Base-by-base conservation (phyloP, 2,888 invertebrate species). In the Meghimatium bilineatum region DNA sequence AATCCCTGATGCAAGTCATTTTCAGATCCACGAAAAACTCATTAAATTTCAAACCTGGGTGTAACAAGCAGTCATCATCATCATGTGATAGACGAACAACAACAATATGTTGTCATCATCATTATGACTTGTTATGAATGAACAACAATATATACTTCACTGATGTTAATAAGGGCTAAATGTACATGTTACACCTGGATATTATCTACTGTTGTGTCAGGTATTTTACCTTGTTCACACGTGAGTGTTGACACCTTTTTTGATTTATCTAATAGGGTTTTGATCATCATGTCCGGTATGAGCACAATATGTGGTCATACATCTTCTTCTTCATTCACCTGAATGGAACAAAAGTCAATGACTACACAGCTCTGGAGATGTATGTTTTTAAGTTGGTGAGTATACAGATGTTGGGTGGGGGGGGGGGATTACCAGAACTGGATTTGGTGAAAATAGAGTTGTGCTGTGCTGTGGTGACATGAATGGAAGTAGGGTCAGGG, bases 291-390 rank as follows among this genome's bases (percentile, higher is more conserved):
- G 93, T 93, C 32, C 90, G 91, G n/a, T 85, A 90, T 29, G 94
- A 94, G 83, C 94, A 94, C 89, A 93, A 93, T 89, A 93, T 93
- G 92, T 94, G 93, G 94, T 90, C 93, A 12, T 94, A 94, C 87
- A 92, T 94, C 32, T 94, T 94, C 90, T 94, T 93, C 90, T 93
- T 94, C 87, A 94, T 94, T 74, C 93, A 94, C 85, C 90, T 94
- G 23, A 91, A 93, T 86, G 93, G 93, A 38, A 94, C 93, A 1
- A 92, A 93, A 82, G 90, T 91, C 34, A 94, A 93, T 82, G 93
- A 94, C 86, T 93, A 93, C 87, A 94, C 92, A 0, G 92, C 93
- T 0, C 89, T 94, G 77, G 93, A 94, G 84, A 91, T 93, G 89
- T 93, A 89, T 85, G 93, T 93, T 52, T 89, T 88, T 87, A 91